These are phyloP conservation scores for Lasiurus borealis DNA, from an alignment of 2,113 vertebrate species.

Conservation along the genomic window DNA sequence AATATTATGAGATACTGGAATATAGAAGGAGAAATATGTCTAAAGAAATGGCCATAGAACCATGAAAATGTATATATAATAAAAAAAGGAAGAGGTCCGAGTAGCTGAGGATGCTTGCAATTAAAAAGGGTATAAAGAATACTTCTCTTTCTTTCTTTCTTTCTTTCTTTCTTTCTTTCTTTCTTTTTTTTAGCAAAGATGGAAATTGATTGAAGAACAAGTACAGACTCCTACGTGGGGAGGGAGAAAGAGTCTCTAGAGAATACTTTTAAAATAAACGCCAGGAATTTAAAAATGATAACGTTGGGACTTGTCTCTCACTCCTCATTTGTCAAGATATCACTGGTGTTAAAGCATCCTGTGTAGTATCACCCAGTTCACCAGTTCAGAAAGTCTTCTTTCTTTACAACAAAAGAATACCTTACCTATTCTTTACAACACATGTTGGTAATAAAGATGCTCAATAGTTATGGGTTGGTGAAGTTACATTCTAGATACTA, in stretches of 20 bases:
- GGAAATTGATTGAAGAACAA: too few relatives aligned
- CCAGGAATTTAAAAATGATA: neutral
- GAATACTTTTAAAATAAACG: neutral
- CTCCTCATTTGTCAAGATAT: neutral
- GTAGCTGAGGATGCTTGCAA: neutral
- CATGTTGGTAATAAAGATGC: neutral
- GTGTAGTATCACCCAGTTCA: neutral
- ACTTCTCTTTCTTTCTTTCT: neutral
- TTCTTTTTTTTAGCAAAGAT: too few relatives aligned
- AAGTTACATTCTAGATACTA: neutral
- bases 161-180: neutral
- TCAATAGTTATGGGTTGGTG: neutral
- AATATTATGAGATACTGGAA: neutral
- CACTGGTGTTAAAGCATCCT: neutral
- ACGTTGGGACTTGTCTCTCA: neutral
- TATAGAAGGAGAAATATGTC: neutral
- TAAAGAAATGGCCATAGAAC: neutral
- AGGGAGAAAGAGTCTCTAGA: neutral
- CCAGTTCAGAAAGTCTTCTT: neutral
- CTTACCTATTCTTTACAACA: neutral
- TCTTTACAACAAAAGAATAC: neutral
- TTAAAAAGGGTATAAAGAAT: neutral
- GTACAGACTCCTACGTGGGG: too few relatives aligned
- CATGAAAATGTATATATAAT: neutral
- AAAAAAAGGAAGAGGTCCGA: neutral